phyloP scores from a whole-genome alignment of 2,113 vertebrate genomes.

The Rhinoderma darwinii region DNA sequence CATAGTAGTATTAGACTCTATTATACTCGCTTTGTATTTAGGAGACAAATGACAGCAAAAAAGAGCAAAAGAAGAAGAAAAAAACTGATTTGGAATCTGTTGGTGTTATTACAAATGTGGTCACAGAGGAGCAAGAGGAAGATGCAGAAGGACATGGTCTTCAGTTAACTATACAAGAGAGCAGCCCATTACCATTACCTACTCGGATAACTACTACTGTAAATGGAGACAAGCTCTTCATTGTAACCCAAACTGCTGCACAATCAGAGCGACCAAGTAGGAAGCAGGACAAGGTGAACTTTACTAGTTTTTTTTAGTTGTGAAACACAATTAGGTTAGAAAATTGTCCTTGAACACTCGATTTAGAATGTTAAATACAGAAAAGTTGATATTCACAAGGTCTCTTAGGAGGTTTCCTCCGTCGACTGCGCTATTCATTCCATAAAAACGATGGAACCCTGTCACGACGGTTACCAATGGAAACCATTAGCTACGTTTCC shows the following conservation, averaged over 20 bases:
- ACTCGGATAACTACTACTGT: neutral
- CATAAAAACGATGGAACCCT: too few species aligned
- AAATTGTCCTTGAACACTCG: too few species aligned
- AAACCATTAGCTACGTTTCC: too few species aligned
- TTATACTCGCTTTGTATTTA: neutral
- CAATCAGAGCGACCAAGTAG: neutral
- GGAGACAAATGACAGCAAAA: conserved; percentile 22
- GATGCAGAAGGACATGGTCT: neutral
- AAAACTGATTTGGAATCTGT: conserved; percentile 30
- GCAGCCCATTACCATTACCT: neutral
- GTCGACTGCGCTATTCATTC: too few species aligned
- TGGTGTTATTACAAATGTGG: conserved; percentile 43
- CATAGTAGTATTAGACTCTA: neutral
- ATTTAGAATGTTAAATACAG: too few species aligned
- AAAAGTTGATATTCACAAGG: neutral
- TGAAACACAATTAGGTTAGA: neutral
- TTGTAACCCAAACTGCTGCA: neutral
- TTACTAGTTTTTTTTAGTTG: neutral
- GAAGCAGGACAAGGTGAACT: conserved; percentile 44
- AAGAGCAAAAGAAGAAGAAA: conserved; percentile 40
- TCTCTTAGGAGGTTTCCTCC: too few species aligned
- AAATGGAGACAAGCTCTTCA: neutral
- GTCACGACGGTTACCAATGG: too few species aligned
- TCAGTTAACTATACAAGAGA: conserved; percentile 12
- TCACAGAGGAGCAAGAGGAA: conserved; percentile 45